Evolutionary conservation across 1,140 invertebrate species (phyloP).

Genomic region (Drosophila takahashii): DNA sequence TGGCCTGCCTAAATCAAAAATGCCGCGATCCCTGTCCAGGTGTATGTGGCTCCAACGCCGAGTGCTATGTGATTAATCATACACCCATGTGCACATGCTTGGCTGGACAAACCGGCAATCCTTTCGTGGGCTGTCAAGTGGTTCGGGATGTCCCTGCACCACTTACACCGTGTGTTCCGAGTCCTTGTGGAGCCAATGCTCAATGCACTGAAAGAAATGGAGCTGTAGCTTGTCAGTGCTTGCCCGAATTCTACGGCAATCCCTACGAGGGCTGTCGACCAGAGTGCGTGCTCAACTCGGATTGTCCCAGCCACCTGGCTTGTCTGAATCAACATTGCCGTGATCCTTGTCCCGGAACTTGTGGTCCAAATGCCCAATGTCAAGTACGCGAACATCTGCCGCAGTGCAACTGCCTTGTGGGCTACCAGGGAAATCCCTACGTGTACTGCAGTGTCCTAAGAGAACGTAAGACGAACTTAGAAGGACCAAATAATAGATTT

Average conservation of each 20-base stretch:
- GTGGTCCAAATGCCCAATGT: constrained; percentile 90
- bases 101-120: constrained; percentile 89
- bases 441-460: constrained; percentile 86
- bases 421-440: constrained; percentile 90
- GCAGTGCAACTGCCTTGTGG: constrained; percentile 88
- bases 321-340: constrained; percentile 91
- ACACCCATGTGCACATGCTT: constrained; percentile 89
- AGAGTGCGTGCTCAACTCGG: constrained; percentile 90
- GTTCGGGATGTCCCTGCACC: constrained; percentile 77
- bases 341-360: constrained; percentile 91
- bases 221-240: constrained; percentile 89
- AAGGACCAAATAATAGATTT: not conserved
- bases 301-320: constrained; percentile 89
- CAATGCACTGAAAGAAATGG: constrained; percentile 88
- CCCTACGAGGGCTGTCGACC: constrained; percentile 91
- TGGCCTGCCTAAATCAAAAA: constrained; percentile 87
- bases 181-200: constrained; percentile 87
- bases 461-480: constrained; percentile 86
- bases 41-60: constrained; percentile 87
- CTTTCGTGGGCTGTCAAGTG: constrained; percentile 87
- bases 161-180: constrained; percentile 86
- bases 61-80: constrained; percentile 88
- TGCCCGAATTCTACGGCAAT: constrained; percentile 89
- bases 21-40: constrained; percentile 87
- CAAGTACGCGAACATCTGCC: constrained; percentile 90